Percentiles rank a stretch among this genome's conserved stretches.
These are phyloP conservation scores for Branchellion lobata DNA, from an alignment of 2,888 invertebrate species.

Conservation along the genomic window DNA sequence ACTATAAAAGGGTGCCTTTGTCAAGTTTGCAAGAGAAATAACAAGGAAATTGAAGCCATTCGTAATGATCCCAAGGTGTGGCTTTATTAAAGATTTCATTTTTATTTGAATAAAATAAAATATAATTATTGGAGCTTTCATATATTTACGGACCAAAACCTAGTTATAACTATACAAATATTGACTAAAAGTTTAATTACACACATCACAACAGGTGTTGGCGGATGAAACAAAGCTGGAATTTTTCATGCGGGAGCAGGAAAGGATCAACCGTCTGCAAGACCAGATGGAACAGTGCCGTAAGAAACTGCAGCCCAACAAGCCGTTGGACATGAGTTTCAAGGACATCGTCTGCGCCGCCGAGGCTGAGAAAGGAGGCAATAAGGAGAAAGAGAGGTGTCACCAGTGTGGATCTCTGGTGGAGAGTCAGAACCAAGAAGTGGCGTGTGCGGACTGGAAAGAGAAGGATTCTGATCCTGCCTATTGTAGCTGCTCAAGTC, in stretches of 20 bases:
- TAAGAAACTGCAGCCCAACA: slow-evolving; percentile 8
- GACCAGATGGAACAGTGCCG: slow-evolving; percentile 16
- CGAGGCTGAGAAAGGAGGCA: background rate
- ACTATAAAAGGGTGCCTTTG: background rate
- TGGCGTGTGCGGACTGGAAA: background rate
- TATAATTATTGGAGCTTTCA: too few species aligned
- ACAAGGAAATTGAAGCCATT: background rate
- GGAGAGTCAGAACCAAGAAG: background rate
- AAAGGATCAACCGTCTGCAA: background rate
- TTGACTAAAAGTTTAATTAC: too few species aligned
- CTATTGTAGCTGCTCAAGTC: background rate
- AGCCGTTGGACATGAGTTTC: background rate
- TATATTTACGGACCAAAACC: too few species aligned
- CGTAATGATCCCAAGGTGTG: background rate
- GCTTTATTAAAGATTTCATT: too few species aligned
- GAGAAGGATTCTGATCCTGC: background rate
- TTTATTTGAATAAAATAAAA: too few species aligned
- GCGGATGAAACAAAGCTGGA: background rate
- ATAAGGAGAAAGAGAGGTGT: background rate
- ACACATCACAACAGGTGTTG: too few species aligned
- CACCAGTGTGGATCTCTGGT: background rate
- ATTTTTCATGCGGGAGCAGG: slow-evolving; percentile 2
- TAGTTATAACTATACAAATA: too few species aligned
- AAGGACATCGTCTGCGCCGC: background rate
- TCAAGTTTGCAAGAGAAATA: background rate